These are phyloP conservation scores for Austrofundulus limnaeus DNA, from an alignment of 2,113 vertebrate species.

Conservation along the genomic window DNA sequence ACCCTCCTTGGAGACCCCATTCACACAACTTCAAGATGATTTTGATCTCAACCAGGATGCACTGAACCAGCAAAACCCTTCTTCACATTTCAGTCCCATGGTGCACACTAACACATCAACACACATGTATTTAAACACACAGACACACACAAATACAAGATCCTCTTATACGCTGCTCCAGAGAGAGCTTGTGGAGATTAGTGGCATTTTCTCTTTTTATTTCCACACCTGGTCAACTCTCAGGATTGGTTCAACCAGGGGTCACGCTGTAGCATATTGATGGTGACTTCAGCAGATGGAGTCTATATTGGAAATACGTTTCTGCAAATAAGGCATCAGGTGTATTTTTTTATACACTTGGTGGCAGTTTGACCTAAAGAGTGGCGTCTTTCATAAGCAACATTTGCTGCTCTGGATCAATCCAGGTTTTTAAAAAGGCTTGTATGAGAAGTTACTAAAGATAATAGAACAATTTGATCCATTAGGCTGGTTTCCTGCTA, in stretches of 20 bases:
- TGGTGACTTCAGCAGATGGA: background rate
- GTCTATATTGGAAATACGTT: background rate
- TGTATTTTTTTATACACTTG: background rate
- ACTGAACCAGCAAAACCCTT: constrained; percentile 69
- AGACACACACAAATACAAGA: constrained; percentile 13
- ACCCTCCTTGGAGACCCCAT: constrained; percentile 64
- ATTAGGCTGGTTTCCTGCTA: constrained; percentile 38
- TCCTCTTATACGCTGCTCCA: constrained; percentile 32
- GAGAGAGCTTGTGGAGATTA: constrained; percentile 45
- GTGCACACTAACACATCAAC: background rate
- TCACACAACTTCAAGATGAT: constrained; percentile 65
- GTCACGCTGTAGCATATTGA: constrained; percentile 37
- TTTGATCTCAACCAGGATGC: constrained; percentile 60
- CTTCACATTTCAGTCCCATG: constrained; percentile 49
- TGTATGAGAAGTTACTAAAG: constrained; percentile 27
- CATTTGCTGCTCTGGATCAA: background rate
- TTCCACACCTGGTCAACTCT: constrained; percentile 49
- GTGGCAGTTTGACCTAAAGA: background rate
- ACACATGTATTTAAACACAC: constrained; percentile 2
- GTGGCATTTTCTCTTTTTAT: constrained; percentile 26
- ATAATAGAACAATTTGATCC: constrained; percentile 23
- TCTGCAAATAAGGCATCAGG: constrained; percentile 10
- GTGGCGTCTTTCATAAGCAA: background rate
- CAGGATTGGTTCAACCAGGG: constrained; percentile 50
- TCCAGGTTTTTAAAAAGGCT: background rate